Percentiles rank a stretch among this genome's conserved stretches.
Evolutionary conservation across 2,113 vertebrate species (phyloP).

Genomic region (Climacteris rufus): DNA sequence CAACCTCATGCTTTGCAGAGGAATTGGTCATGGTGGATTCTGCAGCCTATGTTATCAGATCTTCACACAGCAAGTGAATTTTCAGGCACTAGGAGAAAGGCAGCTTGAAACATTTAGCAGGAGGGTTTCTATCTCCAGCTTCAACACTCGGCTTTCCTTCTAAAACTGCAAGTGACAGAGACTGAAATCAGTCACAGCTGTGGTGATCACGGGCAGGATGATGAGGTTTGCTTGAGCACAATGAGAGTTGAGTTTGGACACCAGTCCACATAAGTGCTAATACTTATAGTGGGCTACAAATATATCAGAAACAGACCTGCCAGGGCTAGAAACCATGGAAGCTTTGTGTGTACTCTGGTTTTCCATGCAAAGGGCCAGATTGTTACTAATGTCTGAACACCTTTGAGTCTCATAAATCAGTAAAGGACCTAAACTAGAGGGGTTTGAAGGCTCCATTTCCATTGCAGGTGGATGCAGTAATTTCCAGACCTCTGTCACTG

Average conservation of each 20-base stretch:
- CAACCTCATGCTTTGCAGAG: neutral
- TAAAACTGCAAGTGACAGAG: neutral
- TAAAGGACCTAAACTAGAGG: neutral
- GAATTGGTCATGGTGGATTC: neutral
- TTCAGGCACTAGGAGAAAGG: neutral
- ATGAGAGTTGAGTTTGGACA: neutral
- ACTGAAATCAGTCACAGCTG: neutral
- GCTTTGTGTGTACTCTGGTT: accelerated
- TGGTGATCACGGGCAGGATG: neutral
- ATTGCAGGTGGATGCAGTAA: neutral
- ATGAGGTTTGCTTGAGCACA: neutral
- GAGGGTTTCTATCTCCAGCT: neutral
- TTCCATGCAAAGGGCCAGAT: neutral
- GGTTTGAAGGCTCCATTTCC: neutral
- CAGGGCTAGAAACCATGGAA: neutral
- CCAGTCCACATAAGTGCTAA: accelerated
- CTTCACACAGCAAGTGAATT: neutral
- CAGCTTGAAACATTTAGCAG: neutral
- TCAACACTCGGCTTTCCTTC: neutral
- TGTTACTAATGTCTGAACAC: neutral
- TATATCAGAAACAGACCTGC: neutral
- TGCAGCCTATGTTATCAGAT: neutral
- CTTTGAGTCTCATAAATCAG: neutral
- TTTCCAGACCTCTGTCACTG: neutral
- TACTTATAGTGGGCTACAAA: accelerated